Percentiles rank a stretch among this genome's conserved stretches.
phyloP scores from a whole-genome alignment of 2,113 vertebrate genomes.

The Hydropotes inermis region DNA sequence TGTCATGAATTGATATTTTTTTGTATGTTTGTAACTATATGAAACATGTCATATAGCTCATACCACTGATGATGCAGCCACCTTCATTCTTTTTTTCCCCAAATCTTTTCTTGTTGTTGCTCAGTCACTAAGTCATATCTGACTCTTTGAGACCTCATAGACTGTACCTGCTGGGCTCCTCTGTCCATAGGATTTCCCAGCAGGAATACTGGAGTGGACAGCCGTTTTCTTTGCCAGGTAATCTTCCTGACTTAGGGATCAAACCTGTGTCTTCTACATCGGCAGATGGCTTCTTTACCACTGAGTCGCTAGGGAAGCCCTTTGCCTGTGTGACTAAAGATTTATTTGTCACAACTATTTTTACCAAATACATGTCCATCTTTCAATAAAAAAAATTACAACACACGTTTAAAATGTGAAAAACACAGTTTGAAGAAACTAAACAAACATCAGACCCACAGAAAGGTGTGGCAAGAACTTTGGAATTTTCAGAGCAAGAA shows the following conservation, averaged over 20 bases:
- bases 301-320: background rate
- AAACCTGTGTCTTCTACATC: background rate
- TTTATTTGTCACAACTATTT: background rate
- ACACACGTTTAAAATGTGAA: background rate
- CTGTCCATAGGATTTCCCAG: background rate
- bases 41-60: background rate
- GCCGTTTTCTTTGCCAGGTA: background rate
- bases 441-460: background rate
- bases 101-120: background rate
- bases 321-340: background rate
- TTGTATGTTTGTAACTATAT: background rate
- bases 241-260: background rate
- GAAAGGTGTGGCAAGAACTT: background rate
- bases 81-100: background rate
- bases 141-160: background rate
- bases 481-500: background rate
- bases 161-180: background rate
- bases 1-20: background rate
- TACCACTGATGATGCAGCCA: background rate
- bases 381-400: background rate
- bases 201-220: background rate
- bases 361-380: background rate
- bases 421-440: background rate
- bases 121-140: background rate
- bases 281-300: fast-evolving